Evolutionary conservation across 1,140 invertebrate species (phyloP), one percentile per base, ranked within the genome.

Genomic region (Cotesia vestalis): DNA sequence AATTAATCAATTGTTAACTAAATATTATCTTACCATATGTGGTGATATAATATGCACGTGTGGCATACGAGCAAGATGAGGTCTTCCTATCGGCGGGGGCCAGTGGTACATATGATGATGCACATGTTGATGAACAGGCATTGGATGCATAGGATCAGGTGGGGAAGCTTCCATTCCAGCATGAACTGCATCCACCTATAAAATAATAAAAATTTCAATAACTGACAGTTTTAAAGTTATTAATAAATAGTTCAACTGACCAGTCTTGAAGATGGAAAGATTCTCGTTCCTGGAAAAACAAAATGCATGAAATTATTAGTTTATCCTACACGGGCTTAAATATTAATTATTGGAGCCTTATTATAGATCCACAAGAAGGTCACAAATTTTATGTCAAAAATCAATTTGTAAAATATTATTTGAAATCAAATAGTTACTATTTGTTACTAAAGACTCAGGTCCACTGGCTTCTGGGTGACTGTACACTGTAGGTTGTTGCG

Each of bases 51-150:
- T 90, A 75, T 90, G 88, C 67, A 91, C 80, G 78, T 91, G 90
- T 64, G 89, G 87, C 77, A 88, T 81, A 40, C 86, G 80, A 14
- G 62, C 46, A 34, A 73, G 62, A 57, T 72, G 71, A 52, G 71
- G 62, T 17, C 61, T 61, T 46, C 69, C 59, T 1, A 73, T 53
- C 53, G 66, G 69, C 27, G 69, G 59, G 17, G 61, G 35, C 69
- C 91, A 90, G 80, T 92, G 91, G 77, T 90, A 89, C 83, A 91
- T 88, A 75, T 92, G 91, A 84, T 91, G 91, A 82, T 91, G 91
- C 2, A 91, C 87, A 72, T 89, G 90, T 77, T 88, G 89, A 79
- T 89, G 88, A 52, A 79, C 77, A 20, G 81, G 79, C 72, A 80
- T 78, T 59, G 61, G 14, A 14, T 12, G 57, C 27, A 74, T 52